phyloP scores from a whole-genome alignment of 2,797 vertebrate genomes.

The Crenuchus spilurus region DNA sequence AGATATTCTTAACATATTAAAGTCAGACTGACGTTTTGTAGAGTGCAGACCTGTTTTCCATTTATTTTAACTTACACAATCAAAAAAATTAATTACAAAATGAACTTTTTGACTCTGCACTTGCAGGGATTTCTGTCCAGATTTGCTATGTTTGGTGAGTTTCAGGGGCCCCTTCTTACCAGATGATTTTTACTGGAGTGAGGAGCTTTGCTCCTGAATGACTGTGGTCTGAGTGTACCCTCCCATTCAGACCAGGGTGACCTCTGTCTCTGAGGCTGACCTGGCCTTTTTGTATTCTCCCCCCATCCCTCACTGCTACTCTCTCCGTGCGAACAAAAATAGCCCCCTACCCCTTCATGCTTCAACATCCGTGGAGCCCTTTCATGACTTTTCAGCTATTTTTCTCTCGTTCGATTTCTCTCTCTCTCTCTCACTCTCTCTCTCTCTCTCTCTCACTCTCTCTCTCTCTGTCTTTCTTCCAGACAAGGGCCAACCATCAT shows the following conservation, averaged over 20 bases:
- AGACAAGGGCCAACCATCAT: slow-evolving; percentile 47
- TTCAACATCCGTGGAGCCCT: slow-evolving; percentile 58
- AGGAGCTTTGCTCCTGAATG: slow-evolving; percentile 48
- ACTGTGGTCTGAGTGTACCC: slow-evolving; percentile 42
- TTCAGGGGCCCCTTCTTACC: slow-evolving; percentile 28
- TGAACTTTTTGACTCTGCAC: neutral
- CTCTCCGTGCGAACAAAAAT: slow-evolving; percentile 51
- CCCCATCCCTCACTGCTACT: slow-evolving; percentile 34
- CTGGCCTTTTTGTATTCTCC: slow-evolving; percentile 72
- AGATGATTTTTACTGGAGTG: slow-evolving; percentile 47
- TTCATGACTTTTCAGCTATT: slow-evolving; percentile 80
- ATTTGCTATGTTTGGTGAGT: neutral
- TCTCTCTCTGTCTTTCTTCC: slow-evolving; percentile 54
- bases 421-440: slow-evolving; percentile 59
- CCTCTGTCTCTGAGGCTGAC: slow-evolving; percentile 72
- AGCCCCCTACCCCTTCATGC: slow-evolving; percentile 49
- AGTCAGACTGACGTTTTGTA: no score
- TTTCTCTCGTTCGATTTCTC: slow-evolving; percentile 70
- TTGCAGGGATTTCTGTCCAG: neutral
- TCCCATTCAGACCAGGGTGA: slow-evolving; percentile 61
- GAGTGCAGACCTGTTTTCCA: no score
- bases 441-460: slow-evolving; percentile 43
- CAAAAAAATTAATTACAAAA: no score
- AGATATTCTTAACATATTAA: no score
- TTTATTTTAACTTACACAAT: no score